Base-by-base conservation (phyloP, 2,113 vertebrate species). In the Callopanchax toddi region DNA sequence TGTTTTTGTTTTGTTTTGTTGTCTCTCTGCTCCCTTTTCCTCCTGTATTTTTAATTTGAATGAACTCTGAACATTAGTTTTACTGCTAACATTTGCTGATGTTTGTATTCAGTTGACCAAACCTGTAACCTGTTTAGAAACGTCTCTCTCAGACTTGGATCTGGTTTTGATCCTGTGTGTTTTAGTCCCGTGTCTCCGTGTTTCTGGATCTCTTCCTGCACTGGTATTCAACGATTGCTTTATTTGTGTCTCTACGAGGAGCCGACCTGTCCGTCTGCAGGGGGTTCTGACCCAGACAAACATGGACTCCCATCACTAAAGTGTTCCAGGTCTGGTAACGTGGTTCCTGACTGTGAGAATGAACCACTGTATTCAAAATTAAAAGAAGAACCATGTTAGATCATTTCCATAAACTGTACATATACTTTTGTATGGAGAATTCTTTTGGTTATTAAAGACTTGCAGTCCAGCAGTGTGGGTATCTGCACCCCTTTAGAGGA, bases 371-470 rank as follows among this genome's bases (percentile, higher is more conserved):
- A 61, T 69, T 81, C 87, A 87, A 88, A 65, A 76, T 22, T 26
- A 37, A 68, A 75, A 64, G 20, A 50, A 48, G 43, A 83, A 73
- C 44, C 44, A 18, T 78, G 57, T 69, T 69, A 67, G 45, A 83
- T 67, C 43, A 67, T 88, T 91, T 87, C 85, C 87, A 88, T 89
- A 79, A 85, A 81, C 67, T 91, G 90, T 91, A 90, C 82, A 91
- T 85, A 89, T 86, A 89, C 85, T 91, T 93, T 93, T 92, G 84
- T 92, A 92, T 90, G 89, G 81, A 88, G 68, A 72, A 64, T 81
- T 65, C 12, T 80, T 70, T 89, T 89, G 81, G 78, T 86, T 89
- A 92, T 89, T 93, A 92, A 92, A 93, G 86, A 85, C 78, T 83
- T 83, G 32, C 70, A 82, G 85, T 86, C 83, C 78, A 84, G 85